Evolutionary conservation across 2,888 invertebrate species (phyloP), one percentile per base, ranked within the genome.

Genomic region (Tipula vernalis): DNA sequence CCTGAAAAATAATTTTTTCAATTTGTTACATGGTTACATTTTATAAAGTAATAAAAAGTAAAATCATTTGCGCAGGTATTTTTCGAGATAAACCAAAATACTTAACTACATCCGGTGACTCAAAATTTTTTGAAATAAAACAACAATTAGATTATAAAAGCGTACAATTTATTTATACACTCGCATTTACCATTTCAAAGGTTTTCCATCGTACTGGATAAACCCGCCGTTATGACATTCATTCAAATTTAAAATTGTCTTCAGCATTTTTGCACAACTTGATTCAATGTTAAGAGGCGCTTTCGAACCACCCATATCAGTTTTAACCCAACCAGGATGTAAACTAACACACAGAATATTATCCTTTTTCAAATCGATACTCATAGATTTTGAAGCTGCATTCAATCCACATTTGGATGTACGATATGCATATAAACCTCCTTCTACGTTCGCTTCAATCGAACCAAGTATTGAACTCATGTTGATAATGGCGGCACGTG

Each of bases 301-400:
- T 88, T 94, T 95, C 57, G 93, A 91, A 4, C 98, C 98, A 4
- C 98, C 98, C 96, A 98, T 95, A 88, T 95, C 95, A 0, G 98
- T 98, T 90, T 95, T 94, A 6, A 98, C 97, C 98, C 98, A 98
- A 2, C 98, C 98, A 0, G 98, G 98, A 92, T 98, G 98, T 87
- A 98, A 90, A 87, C 93, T 93, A 0, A 95, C 93, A 0, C 95
- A 96, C 18, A 97, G 89, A 88, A 98, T 97, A 84, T 94, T 94
- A 88, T 95, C 94, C 57, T 93, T 93, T 90, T 94, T 94, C 88
- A 98, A 92, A 91, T 98, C 98, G 5, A 96, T 90, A 89, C 96
- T 95, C 93, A 98, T 93, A 0, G 96, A 96, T 90, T 95, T 96
- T 0, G 97, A 97, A 1, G 96, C 95, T 89, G 96, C 96, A 92